These are phyloP conservation scores for Erynnis tages DNA, from an alignment of 2,888 invertebrate species.

Conservation along the genomic window DNA sequence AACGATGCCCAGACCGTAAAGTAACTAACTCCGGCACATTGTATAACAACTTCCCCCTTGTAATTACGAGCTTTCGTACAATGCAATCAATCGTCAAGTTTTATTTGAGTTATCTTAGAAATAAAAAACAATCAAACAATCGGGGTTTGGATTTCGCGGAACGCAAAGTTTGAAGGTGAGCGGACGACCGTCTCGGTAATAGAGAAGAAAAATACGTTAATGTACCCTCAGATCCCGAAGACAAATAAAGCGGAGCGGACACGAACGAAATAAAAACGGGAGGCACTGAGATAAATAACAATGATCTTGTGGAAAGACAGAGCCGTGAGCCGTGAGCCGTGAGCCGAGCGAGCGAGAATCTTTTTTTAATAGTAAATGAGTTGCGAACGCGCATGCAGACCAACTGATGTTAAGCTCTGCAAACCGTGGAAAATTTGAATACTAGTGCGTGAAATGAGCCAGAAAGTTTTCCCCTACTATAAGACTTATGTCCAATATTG, in stretches of 20 bases:
- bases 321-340: too few species aligned
- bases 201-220: constrained; percentile 82
- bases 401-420: too few species aligned
- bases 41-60: constrained; percentile 46
- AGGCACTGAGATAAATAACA: constrained; percentile 75
- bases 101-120: constrained; percentile 74
- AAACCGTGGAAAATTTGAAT: too few species aligned
- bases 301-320: constrained; percentile 65
- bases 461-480: too few species aligned
- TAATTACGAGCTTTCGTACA: constrained; percentile 66
- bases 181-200: constrained; percentile 74
- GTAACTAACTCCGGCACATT: constrained; percentile 50
- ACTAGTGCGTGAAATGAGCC: constrained; percentile 17
- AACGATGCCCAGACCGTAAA: constrained; percentile 50
- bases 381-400: too few species aligned
- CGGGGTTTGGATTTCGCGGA: constrained; percentile 60
- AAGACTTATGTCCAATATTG: too few species aligned
- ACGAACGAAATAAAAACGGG: constrained; percentile 75
- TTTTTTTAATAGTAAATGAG: too few species aligned
- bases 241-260: constrained; percentile 77
- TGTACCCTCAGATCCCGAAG: constrained; percentile 78
- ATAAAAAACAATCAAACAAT: constrained; percentile 74
- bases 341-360: constrained; percentile 10
- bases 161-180: constrained; percentile 76
- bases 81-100: constrained; percentile 79